Base-by-base conservation (phyloP, 2,113 vertebrate genomes). In the Chunga burmeisteri region DNA sequence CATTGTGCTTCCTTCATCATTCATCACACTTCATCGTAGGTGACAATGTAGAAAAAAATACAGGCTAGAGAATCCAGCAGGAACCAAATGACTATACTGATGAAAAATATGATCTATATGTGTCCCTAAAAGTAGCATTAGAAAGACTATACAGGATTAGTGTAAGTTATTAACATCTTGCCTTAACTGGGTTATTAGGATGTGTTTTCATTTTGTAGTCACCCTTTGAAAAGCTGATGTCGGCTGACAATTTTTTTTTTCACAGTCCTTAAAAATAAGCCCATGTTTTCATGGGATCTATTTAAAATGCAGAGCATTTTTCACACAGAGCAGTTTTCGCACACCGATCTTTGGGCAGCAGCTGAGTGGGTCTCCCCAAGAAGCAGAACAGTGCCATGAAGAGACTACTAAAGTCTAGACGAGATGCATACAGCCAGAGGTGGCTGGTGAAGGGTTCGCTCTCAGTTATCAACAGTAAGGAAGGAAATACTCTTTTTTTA, bases 331-430 rank as follows among this genome's bases (percentile, higher is more conserved):
- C 22, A 32, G 16, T 49, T 87, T 83, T 34, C 8, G 6, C n/a
- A 42, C 18, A 34, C 9, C 20, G 13, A 30, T 53, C 27, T 67
- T 71, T 32, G 30, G 52, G 46, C 52, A 91, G 72, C 36, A 89
- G 47, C 59, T 53, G 21, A 65, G 30, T 11, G 11, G 0, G 27
- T 61, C 26, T 88, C 36, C 23, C 16, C 1, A 1, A 4, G 70
- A 79, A 79, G 29, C 26, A 46, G 38, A 80, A 42, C 12, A 44
- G 29, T 22, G n/a, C 47, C 72, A 34, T 34, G 40, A 62, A 40
- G 65, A 66, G 36, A 32, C 5, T 44, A 1, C 22, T 47, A 7
- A 11, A 0, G 0, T 23, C 17, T 59, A 52, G n/a, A 40, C 0
- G 4, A 88, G 34, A 8, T 77, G 36, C 8, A 9, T 77, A 47